A percentile compares a stretch with the other conserved stretches of the same genome.
phyloP scores from a whole-genome alignment of 2,888 invertebrate species.

The Pristionchus entomophagus region DNA sequence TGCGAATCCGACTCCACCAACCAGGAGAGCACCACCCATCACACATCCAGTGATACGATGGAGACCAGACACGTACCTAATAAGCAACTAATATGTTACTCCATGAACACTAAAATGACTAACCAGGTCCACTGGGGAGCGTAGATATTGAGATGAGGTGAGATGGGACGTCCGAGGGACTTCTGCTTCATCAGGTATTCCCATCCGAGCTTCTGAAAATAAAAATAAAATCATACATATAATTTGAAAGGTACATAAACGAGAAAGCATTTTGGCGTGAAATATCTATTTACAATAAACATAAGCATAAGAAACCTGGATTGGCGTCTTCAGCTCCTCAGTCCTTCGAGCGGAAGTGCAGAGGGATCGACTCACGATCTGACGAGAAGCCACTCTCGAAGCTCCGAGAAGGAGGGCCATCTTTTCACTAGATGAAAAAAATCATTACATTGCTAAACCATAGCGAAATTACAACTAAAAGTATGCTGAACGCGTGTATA shows the following conservation, averaged over 20 bases:
- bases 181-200: constrained; percentile 73
- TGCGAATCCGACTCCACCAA: constrained; percentile 73
- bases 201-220: constrained; percentile 72
- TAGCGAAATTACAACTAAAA: not conserved
- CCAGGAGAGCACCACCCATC: constrained; percentile 74
- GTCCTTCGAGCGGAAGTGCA: constrained; percentile 22
- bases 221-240: not conserved
- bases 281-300: not conserved
- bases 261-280: not conserved
- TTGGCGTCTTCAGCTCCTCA: constrained; percentile 59
- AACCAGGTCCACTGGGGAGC: constrained; percentile 75
- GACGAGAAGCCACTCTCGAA: constrained; percentile 41
- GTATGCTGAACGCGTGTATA: not conserved
- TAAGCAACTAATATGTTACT: no score
- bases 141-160: constrained; percentile 75
- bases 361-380: constrained; percentile 41
- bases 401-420: constrained; percentile 33
- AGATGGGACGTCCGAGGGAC: constrained; percentile 70
- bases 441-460: not conserved
- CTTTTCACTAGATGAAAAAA: not conserved
- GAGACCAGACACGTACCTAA: constrained; percentile 68
- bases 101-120: not conserved
- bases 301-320: constrained; percentile 39
- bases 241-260: not conserved
- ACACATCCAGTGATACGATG: constrained; percentile 73